Base-by-base conservation (phyloP, 2,888 invertebrate species). In the Eupeodes latifasciatus region DNA sequence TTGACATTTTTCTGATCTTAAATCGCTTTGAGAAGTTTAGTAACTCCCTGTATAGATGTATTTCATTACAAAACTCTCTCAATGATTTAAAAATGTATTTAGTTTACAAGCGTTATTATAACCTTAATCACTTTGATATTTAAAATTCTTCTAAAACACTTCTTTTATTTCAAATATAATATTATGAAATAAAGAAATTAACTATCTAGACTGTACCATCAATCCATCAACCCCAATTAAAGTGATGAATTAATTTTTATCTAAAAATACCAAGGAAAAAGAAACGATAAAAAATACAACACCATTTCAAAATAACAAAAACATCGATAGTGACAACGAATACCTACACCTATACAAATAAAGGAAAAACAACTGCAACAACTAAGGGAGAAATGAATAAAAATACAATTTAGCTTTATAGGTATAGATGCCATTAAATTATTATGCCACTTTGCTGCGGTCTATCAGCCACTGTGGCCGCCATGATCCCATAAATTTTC, bases 361-460 rank as follows among this genome's bases (percentile, higher is more conserved):
- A 27, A 27, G 27, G 27, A 49, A 71, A 12, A 55, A 12, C 16
- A 40, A 16, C 51, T 64, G 9, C 16, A 55, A 61, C 55, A 79
- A 27, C 12, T 27, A 75, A 75, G 51, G 11, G 62, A 74, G 51
- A 53, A 71, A 44, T 40, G 14, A 40, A 61, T 47, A 64, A 51
- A 59, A 55, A 66, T n/a, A 80, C 34, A 62, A 62, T 62, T 62
- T 75, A 51, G 75, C 84, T 87, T 87, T 84, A 87, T 83, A 79
- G 59, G 14, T 44, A 86, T 79, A 77, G 67, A 47, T 53, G 80
- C 80, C 84, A 87, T 87, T 87, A 87, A 87, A 87, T 87, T 87
- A 87, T 87, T 84, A 87, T 81, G 71, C 87, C 80, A 87, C 87
- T 87, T 87, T 81, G 77, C 77, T 84, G 84, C 76, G 84, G 87